Conservation (phyloP, 2,113 vertebrate genomes). For the Triplophysa dalaica region DNA sequence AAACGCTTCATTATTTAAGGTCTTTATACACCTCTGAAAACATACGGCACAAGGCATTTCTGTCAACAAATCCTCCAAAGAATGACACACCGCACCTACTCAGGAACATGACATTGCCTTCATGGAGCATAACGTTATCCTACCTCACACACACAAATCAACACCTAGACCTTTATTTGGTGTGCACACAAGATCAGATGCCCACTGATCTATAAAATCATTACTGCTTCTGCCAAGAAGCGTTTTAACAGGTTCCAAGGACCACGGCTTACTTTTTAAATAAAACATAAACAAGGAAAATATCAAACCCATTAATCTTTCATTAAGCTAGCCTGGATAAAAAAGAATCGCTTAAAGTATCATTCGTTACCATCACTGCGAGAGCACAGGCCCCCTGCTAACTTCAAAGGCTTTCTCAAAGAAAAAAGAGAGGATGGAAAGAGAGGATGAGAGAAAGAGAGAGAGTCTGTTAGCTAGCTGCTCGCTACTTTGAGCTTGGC, state of each 20-base stretch:
- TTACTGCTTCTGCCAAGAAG: constrained; percentile 65
- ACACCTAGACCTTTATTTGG: constrained; percentile 56
- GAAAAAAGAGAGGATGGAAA: constrained; percentile 63
- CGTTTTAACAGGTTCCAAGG: constrained; percentile 80
- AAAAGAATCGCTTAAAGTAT: constrained; percentile 98
- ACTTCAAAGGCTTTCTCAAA: constrained; percentile 90
- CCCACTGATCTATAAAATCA: constrained; percentile 80
- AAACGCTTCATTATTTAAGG: too few species aligned
- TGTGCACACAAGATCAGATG: constrained; percentile 26
- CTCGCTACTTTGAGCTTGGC: constrained; percentile 79
- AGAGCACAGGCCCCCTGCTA: constrained; percentile 90
- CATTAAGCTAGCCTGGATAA: constrained; percentile 97
- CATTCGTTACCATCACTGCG: constrained; percentile 87
- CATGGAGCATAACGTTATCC: background rate
- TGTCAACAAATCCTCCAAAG: too few species aligned
- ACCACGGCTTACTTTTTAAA: constrained; percentile 74
- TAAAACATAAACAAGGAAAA: constrained; percentile 94
- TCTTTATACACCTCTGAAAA: too few species aligned
- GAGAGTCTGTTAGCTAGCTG: constrained; percentile 83
- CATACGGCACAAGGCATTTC: too few species aligned
- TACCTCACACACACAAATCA: constrained; percentile 25
- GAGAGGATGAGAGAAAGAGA: constrained; percentile 62
- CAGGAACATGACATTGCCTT: background rate
- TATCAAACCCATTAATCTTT: constrained; percentile 99
- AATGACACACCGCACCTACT: too few species aligned